Conservation (phyloP, 2,113 vertebrate genomes). For the Bostrychus sinensis region DNA sequence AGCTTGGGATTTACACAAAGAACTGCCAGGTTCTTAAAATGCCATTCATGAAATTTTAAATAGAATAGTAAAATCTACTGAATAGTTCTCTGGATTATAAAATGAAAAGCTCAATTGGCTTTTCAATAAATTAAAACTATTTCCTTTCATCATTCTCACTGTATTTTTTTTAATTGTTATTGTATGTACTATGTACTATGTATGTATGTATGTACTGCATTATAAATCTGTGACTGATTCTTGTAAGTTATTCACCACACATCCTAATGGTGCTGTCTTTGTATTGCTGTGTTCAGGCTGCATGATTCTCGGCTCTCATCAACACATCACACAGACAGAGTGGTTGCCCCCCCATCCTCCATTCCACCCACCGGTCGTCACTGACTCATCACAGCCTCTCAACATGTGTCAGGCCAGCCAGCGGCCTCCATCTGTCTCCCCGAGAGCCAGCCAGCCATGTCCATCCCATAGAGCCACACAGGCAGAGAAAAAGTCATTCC, state of each 20-base stretch:
- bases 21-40: too few species aligned
- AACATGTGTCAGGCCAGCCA: constrained; percentile 77
- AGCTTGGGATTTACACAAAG: too few species aligned
- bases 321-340: constrained; percentile 74
- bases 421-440: constrained; percentile 77
- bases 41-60: too few species aligned
- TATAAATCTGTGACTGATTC: not conserved
- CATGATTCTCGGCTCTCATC: constrained; percentile 50
- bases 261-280: constrained; percentile 13
- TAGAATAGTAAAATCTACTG: too few species aligned
- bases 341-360: constrained; percentile 31
- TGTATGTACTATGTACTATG: too few species aligned
- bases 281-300: constrained; percentile 26
- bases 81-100: too few species aligned
- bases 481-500: constrained; percentile 72
- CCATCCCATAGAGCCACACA: constrained; percentile 63
- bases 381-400: constrained; percentile 79
- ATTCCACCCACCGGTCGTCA: constrained; percentile 62
- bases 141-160: too few species aligned
- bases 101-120: too few species aligned
- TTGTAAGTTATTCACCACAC: constrained; percentile 7
- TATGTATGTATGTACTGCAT: too few species aligned
- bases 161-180: too few species aligned
- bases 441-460: constrained; percentile 73
- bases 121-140: too few species aligned